Conservation (phyloP, 2,113 vertebrate genomes). For the Thunnus maccoyii region DNA sequence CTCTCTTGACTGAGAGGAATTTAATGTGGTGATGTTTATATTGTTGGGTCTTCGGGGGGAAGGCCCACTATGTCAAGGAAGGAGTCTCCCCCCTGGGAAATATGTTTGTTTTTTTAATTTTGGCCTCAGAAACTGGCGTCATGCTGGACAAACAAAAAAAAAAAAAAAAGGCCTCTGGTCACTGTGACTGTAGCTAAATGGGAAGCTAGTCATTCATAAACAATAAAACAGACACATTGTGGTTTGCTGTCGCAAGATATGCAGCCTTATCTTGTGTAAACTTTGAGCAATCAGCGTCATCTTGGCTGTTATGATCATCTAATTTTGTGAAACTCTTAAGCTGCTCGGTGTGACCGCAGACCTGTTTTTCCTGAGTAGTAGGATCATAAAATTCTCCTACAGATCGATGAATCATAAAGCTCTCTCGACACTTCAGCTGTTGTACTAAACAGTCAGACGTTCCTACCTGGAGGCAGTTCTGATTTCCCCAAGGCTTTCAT, state of each 20-base stretch:
- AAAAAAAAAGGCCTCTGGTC: conserved; percentile 3
- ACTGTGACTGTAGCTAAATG: not conserved
- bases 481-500: conserved; percentile 64
- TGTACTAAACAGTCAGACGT: conserved; percentile 35
- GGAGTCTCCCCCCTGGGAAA: conserved; percentile 43
- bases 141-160: not conserved
- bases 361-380: conserved; percentile 8
- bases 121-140: conserved; percentile 39
- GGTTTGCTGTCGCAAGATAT: not conserved
- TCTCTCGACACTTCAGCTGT: conserved; percentile 39
- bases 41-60: conserved; percentile 26
- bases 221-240: not conserved
- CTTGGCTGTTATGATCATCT: not conserved
- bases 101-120: conserved; percentile 24
- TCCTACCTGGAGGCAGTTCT: conserved; percentile 65
- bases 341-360: not conserved
- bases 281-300: not conserved
- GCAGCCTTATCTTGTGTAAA: conserved; percentile 1
- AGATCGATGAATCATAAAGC: conserved; percentile 58
- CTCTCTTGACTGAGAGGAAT: conserved; percentile 14
- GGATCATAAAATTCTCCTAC: conserved; percentile 41
- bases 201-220: not conserved
- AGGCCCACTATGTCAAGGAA: conserved; percentile 25
- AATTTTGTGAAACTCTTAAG: not conserved
- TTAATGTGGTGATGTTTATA: conserved; percentile 41